Evolutionary conservation across 2,888 invertebrate genomes (phyloP).

Genomic region (Minunthozetes semirufus): DNA sequence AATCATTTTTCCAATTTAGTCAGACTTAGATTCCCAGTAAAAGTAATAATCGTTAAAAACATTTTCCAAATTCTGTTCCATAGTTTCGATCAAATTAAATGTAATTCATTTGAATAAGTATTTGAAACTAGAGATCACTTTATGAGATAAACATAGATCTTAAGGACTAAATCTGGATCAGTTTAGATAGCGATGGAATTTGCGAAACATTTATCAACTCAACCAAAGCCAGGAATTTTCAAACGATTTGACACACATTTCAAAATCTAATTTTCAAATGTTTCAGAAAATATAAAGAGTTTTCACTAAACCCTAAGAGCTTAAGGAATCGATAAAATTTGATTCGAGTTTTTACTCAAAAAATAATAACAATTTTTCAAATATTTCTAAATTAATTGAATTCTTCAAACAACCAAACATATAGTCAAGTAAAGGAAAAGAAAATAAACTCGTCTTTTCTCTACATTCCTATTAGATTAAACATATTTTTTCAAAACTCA

Average conservation of each 20-base stretch:
- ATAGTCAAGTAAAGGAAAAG: no score
- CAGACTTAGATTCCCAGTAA: not conserved
- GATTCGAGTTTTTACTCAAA: no score
- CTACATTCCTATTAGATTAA: no score
- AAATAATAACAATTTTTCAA: no score
- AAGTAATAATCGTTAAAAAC: not conserved
- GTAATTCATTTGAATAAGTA: not conserved
- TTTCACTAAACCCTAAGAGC: not conserved
- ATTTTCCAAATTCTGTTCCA: not conserved
- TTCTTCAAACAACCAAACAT: no score
- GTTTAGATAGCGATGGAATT: not conserved
- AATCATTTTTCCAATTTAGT: not conserved
- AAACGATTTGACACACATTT: not conserved
- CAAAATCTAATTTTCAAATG: not conserved
- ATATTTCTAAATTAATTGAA: no score
- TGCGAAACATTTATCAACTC: not conserved
- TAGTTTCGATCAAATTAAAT: not conserved
- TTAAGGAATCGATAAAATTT: not conserved
- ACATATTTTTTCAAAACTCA: no score
- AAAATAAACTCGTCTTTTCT: no score
- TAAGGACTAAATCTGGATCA: not conserved
- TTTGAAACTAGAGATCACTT: conserved; percentile 3
- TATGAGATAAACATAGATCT: not conserved
- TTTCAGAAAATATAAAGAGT: not conserved
- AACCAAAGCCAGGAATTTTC: not conserved